These are phyloP conservation scores for Pardosa pseudoannulata DNA, from an alignment of 2,888 invertebrate species.

Conservation along the genomic window DNA sequence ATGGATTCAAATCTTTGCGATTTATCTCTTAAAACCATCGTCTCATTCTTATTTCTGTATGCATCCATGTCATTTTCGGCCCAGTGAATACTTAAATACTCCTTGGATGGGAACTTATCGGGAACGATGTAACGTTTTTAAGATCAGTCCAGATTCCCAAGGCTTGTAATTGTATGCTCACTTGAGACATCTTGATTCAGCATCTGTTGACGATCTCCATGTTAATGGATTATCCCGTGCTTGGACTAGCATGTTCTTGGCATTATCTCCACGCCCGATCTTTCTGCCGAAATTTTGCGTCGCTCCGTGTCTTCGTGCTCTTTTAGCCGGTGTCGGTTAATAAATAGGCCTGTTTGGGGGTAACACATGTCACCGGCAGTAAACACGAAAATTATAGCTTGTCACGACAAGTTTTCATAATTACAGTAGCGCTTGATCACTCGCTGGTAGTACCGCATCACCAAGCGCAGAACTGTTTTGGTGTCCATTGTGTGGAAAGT, in stretches of 20 bases:
- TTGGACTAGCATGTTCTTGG: background rate
- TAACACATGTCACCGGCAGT: slow-evolving; percentile 7
- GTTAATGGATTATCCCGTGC: background rate
- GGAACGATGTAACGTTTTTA: too few relatives aligned
- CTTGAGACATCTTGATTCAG: background rate
- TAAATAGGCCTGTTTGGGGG: background rate
- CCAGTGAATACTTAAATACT: too few relatives aligned
- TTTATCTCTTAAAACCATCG: too few relatives aligned
- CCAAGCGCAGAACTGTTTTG: slow-evolving; percentile 1
- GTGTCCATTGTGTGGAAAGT: background rate
- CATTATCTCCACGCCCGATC: background rate
- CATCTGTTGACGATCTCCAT: background rate
- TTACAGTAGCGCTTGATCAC: slow-evolving; percentile 17
- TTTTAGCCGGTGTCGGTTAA: background rate
- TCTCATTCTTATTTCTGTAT: too few relatives aligned
- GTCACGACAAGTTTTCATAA: slow-evolving; percentile 16
- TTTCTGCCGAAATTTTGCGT: background rate
- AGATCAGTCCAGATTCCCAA: too few relatives aligned
- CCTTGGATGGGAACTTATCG: too few relatives aligned
- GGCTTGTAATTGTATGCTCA: too few relatives aligned
- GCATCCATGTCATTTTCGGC: too few relatives aligned
- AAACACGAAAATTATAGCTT: slow-evolving; percentile 12
- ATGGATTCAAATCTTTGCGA: too few relatives aligned
- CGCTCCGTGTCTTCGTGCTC: background rate
- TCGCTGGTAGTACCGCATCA: background rate